Evolutionary conservation across 2,797 vertebrate genomes (phyloP).

Genomic region (Coregonus suidteri): DNA sequence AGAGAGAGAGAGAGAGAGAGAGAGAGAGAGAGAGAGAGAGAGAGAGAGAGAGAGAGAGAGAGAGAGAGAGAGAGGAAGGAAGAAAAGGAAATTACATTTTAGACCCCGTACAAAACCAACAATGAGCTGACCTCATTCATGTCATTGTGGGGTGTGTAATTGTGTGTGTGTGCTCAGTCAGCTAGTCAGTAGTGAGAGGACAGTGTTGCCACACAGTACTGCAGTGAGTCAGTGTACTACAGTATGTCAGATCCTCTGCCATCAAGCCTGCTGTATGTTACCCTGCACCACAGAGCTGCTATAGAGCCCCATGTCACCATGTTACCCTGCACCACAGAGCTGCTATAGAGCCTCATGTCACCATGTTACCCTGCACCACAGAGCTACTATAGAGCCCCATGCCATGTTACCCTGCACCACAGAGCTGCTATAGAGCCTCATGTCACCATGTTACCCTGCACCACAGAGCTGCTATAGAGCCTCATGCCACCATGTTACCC

Average conservation of each 20-base stretch:
- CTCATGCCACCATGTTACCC: no score
- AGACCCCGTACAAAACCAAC: not conserved
- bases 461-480: no score
- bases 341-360: no score
- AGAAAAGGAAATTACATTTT: not conserved
- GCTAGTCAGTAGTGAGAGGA: slow-evolving; percentile 2
- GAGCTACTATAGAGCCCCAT: no score
- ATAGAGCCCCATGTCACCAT: not conserved
- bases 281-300: not conserved
- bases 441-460: no score
- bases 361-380: no score
- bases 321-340: no score
- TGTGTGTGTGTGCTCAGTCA: slow-evolving; percentile 37
- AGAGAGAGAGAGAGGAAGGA: not conserved
- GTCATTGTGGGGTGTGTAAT: slow-evolving; percentile 38
- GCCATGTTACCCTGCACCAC: no score
- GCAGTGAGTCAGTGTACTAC: slow-evolving; percentile 26
- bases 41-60: not conserved
- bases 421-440: no score
- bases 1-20: no score
- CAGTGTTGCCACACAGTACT: slow-evolving; percentile 49
- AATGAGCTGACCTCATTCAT: not conserved
- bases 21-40: not conserved
- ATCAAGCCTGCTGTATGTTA: slow-evolving; percentile 33
- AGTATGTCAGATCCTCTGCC: slow-evolving; percentile 50